Evolutionary conservation across 2,797 vertebrate species (phyloP).

Genomic region (Scarus forsteni): DNA sequence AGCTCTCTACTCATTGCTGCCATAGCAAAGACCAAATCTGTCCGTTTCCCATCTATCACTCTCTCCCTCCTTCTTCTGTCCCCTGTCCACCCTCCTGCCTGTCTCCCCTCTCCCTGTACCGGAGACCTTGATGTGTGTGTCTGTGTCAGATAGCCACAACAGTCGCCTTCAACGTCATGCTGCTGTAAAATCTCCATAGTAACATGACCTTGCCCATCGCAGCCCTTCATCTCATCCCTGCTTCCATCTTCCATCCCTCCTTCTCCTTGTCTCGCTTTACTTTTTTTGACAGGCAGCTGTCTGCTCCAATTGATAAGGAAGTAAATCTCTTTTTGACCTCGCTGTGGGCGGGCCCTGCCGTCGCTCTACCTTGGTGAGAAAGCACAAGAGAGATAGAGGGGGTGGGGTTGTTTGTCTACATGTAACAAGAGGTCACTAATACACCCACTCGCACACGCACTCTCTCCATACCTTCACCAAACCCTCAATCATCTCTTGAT

Average conservation of each 20-base stretch:
- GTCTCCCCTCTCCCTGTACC: constrained; percentile 46
- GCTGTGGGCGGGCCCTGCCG: constrained; percentile 47
- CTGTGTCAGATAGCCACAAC: constrained; percentile 64
- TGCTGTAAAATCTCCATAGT: constrained; percentile 64
- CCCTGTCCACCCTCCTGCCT: constrained; percentile 38
- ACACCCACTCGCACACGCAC: not conserved
- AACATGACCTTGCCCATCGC: constrained; percentile 72
- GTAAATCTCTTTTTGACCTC: constrained; percentile 67
- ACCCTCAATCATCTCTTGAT: constrained; percentile 28
- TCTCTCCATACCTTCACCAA: constrained; percentile 21
- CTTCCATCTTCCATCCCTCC: constrained; percentile 54
- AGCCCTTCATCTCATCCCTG: constrained; percentile 43
- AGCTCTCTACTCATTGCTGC: constrained; percentile 48
- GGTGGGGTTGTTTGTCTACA: constrained; percentile 58
- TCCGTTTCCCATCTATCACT: constrained; percentile 64
- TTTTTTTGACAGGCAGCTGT: constrained; percentile 65
- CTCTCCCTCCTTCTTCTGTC: constrained; percentile 18
- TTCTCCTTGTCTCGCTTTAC: constrained; percentile 32
- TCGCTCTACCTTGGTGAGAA: constrained; percentile 16
- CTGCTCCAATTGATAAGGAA: constrained; percentile 57
- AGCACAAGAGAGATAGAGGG: constrained; percentile 1
- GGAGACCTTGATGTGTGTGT: constrained; percentile 70
- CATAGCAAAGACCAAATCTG: constrained; percentile 57
- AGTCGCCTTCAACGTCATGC: constrained; percentile 60
- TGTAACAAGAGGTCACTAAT: constrained; percentile 38